Conservation (phyloP, 30 jellyfish, hydroid and myxozoan species). For the Aurelia aurita region DNA sequence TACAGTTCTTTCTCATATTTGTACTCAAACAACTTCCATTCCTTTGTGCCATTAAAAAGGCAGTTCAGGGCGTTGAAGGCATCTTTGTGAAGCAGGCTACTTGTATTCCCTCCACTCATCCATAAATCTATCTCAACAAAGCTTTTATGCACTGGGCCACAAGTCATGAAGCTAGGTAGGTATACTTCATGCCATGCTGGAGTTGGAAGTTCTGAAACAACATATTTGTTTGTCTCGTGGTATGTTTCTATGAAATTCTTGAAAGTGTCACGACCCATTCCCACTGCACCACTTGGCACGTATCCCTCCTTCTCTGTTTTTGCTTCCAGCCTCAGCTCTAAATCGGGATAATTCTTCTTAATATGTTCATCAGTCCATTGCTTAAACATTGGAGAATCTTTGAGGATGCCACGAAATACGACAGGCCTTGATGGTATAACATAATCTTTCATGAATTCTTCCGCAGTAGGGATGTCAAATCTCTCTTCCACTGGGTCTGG, state of each 20-base stretch:
- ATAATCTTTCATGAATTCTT: slow-evolving; percentile 64
- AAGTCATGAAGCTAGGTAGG: slow-evolving; percentile 66
- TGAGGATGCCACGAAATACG: slow-evolving; percentile 78
- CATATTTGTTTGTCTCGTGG: slow-evolving; percentile 67
- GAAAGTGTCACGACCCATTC: slow-evolving; percentile 88
- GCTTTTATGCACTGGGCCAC: slow-evolving; percentile 70
- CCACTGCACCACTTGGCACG: slow-evolving; percentile 74
- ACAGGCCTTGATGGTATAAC: slow-evolving; percentile 79
- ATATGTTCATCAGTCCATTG: slow-evolving; percentile 83
- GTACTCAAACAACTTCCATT: slow-evolving; percentile 77
- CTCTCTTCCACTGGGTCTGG: slow-evolving; percentile 79
- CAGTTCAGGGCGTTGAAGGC: slow-evolving; percentile 89
- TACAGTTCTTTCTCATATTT: slow-evolving; percentile 55
- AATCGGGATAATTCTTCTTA: slow-evolving; percentile 53
- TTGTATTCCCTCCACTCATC: slow-evolving; percentile 87
- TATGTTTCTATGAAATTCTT: slow-evolving; percentile 70
- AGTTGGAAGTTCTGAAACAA: slow-evolving; percentile 89
- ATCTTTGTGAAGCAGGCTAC: slow-evolving; percentile 86
- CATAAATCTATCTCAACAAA: slow-evolving; percentile 86
- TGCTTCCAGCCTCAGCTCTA: slow-evolving; percentile 81
- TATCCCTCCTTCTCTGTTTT: slow-evolving; percentile 72
- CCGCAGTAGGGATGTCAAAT: slow-evolving; percentile 53
- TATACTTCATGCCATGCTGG: slow-evolving; percentile 82
- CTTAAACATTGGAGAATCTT: slow-evolving; percentile 41
- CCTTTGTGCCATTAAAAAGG: slow-evolving; percentile 83